These are phyloP conservation scores for Zosterops borbonicus DNA, from an alignment of 2,113 vertebrate species.

Conservation along the genomic window DNA sequence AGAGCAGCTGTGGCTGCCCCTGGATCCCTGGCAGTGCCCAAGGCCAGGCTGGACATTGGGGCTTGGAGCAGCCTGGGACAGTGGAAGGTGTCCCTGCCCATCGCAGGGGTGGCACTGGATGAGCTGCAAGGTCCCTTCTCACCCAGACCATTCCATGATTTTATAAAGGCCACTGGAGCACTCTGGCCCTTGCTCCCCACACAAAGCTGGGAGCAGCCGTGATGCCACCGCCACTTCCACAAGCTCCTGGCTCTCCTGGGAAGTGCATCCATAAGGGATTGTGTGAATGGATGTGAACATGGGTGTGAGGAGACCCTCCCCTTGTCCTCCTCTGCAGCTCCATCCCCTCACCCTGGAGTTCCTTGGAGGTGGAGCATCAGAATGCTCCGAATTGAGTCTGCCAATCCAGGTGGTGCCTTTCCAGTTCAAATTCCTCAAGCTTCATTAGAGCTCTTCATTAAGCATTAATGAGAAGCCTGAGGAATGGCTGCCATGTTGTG, in stretches of 20 bases:
- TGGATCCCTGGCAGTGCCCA: too few relatives aligned
- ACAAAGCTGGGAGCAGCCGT: not conserved
- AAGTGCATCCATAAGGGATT: not conserved
- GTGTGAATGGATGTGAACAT: not conserved
- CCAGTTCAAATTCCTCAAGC: not conserved
- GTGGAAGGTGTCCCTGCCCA: too few relatives aligned
- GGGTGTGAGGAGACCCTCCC: not conserved
- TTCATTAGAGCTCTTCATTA: not conserved
- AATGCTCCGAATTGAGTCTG: not conserved
- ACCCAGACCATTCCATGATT: not conserved
- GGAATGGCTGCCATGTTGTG: not conserved
- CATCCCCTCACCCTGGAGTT: not conserved
- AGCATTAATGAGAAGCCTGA: not conserved
- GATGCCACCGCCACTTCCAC: not conserved
- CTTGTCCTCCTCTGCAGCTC: not conserved
- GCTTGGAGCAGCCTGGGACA: too few relatives aligned
- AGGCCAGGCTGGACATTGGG: too few relatives aligned
- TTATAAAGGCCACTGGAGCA: too few relatives aligned
- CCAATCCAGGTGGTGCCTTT: not conserved
- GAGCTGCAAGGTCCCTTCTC: accelerated
- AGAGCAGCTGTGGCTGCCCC: too few relatives aligned
- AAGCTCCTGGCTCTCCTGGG: not conserved
- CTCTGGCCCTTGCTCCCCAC: not conserved
- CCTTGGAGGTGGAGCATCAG: not conserved
- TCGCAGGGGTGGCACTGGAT: accelerated